These are phyloP conservation scores for Dusona sp. DNA, from an alignment of 2,888 invertebrate genomes.

Conservation along the genomic window DNA sequence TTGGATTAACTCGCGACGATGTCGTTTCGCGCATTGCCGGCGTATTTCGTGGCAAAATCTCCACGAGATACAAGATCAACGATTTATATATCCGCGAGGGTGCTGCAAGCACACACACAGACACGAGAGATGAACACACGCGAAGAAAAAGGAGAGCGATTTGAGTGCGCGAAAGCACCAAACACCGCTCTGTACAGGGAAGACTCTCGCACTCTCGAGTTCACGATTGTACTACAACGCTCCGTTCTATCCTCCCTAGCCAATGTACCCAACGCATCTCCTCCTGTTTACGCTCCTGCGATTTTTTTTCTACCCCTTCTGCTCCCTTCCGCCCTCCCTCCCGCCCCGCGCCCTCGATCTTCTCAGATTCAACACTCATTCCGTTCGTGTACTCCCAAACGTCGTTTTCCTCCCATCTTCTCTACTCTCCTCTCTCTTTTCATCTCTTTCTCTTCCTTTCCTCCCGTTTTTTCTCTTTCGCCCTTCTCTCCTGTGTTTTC, in stretches of 20 bases:
- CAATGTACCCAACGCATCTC: conserved; percentile 19
- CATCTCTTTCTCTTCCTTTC: not conserved
- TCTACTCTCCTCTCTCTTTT: not conserved
- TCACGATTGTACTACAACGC: conserved; percentile 39
- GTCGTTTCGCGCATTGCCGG: conserved; percentile 31
- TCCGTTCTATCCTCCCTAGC: conserved; percentile 11
- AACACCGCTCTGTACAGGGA: not conserved
- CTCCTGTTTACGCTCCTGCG: conserved; percentile 21
- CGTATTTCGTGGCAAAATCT: conserved; percentile 11
- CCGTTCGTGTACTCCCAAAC: conserved; percentile 12
- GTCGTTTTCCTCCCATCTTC: conserved; percentile 20
- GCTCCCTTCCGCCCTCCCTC: not conserved
- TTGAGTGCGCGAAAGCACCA: not conserved
- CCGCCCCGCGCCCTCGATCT: conserved; percentile 33
- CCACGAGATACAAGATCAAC: conserved; percentile 21
- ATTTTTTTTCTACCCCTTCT: not conserved
- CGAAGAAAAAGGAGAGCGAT: not conserved
- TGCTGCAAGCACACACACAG: conserved; percentile 17
- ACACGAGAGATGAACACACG: not conserved
- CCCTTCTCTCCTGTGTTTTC: not conserved
- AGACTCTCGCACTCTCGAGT: conserved; percentile 44
- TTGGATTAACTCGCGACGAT: not conserved
- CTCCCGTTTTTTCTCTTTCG: not conserved
- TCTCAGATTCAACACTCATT: conserved; percentile 30
- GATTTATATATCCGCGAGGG: conserved; percentile 23